phyloP scores from a whole-genome alignment of 2,113 vertebrate genomes.

The Embiotoca jacksoni region DNA sequence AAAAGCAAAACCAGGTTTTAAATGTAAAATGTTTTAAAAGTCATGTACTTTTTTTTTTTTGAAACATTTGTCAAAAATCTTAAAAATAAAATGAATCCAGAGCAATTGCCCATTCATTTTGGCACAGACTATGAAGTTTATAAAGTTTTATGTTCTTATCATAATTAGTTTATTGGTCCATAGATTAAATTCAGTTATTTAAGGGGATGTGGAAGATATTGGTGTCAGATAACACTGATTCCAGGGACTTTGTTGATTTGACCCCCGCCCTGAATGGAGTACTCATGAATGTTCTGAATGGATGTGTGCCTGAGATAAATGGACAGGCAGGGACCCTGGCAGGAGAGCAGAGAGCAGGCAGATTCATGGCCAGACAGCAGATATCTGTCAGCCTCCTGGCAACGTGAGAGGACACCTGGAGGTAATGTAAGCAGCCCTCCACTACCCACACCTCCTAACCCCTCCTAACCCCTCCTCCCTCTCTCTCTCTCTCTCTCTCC shows the following conservation, averaged over 20 bases:
- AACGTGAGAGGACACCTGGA: slow-evolving; percentile 82
- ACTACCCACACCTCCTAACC: slow-evolving; percentile 11
- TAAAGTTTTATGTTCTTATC: too few species aligned
- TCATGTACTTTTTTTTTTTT: background rate
- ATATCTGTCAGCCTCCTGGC: slow-evolving; percentile 75
- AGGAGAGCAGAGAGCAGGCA: slow-evolving; percentile 48
- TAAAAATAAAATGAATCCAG: background rate
- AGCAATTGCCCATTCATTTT: background rate
- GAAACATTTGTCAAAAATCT: background rate
- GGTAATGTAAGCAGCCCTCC: slow-evolving; percentile 72
- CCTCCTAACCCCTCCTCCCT: background rate
- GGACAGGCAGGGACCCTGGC: slow-evolving; percentile 40
- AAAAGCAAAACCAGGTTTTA: background rate
- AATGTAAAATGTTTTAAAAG: background rate
- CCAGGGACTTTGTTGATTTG: slow-evolving; percentile 7
- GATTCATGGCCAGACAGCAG: slow-evolving; percentile 71
- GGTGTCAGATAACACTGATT: background rate
- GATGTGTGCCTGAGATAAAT: slow-evolving; percentile 51
- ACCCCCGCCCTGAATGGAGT: slow-evolving; percentile 7
- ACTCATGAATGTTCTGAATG: slow-evolving; percentile 26
- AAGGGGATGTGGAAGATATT: background rate
- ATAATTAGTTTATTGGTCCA: too few species aligned
- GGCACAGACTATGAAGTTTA: too few species aligned
- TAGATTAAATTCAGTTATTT: too few species aligned
- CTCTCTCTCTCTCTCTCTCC: background rate